These are phyloP conservation scores for Lanius collurio DNA, from an alignment of 2,113 vertebrate genomes.

Conservation along the genomic window DNA sequence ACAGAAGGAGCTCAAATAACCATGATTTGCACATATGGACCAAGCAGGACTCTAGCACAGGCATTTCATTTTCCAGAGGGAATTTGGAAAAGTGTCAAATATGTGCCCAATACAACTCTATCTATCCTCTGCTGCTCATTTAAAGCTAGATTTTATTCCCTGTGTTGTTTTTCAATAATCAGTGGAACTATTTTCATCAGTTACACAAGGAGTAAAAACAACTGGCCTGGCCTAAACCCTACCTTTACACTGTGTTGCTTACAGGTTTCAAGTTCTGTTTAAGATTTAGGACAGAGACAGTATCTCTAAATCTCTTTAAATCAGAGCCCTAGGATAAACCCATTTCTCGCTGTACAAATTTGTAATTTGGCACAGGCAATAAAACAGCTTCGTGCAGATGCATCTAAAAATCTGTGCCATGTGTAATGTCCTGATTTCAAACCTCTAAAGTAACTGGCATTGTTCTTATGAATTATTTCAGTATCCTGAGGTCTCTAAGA, in stretches of 20 bases:
- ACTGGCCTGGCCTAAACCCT: background rate
- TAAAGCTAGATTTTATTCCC: background rate
- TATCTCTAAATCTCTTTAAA: slow-evolving; percentile 15
- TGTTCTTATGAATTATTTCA: background rate
- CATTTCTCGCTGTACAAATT: slow-evolving; percentile 41
- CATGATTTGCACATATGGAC: slow-evolving; percentile 62
- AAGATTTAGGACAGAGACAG: background rate
- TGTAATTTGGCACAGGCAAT: slow-evolving; percentile 64
- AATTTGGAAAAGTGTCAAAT: background rate
- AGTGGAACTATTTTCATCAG: background rate
- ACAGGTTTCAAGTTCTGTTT: background rate
- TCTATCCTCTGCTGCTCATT: background rate
- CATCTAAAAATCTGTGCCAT: background rate
- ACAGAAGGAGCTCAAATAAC: slow-evolving; percentile 70
- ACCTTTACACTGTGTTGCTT: background rate
- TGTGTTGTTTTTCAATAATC: background rate
- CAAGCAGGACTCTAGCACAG: background rate
- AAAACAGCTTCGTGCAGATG: background rate
- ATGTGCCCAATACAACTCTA: background rate
- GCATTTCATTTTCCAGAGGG: slow-evolving; percentile 25
- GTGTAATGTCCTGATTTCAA: slow-evolving; percentile 22
- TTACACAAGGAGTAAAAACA: background rate
- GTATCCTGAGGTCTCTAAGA: background rate
- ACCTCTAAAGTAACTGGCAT: background rate
- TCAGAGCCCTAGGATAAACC: slow-evolving; percentile 14